Evolutionary conservation across 2,113 vertebrate species (phyloP), one percentile per base, ranked within the genome.

Genomic region (Acrocephalus kingi): DNA sequence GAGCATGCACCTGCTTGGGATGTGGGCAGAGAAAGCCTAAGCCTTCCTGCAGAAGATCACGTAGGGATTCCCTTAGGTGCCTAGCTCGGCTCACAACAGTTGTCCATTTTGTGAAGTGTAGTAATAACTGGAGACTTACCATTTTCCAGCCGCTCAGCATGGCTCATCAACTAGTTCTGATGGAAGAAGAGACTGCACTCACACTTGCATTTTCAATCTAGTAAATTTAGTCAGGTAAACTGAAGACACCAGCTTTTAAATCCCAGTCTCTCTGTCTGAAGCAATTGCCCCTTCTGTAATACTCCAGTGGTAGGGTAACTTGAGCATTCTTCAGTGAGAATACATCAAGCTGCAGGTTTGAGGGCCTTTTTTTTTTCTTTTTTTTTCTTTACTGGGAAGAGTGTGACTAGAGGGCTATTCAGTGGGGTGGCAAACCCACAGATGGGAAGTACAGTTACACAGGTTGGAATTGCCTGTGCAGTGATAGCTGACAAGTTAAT

Each of bases 51-150:
- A 58, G 54, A 41, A 68, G 49, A 23, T 9, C 31, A 5, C 1
- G 13, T 1, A 76, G 75, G 41, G 23, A 24, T 59, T 41, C 80
- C 64, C 31, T 46, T 12, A 11, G 13, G 30, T 41, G n/a, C 62
- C 49, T 15, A 9, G 35, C 66, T 55, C 0, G 0, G 64, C 19
- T 69, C 6, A 0, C 8, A 6, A 28, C 62, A 69, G 75, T 25
- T 15, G 14, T n/a, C 52, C 35, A 15, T 41, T 85, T 56, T 43
- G 37, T 66, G 20, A 49, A 61, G 37, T 0, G 0, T 8, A 23
- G 49, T 13, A 28, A 69, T 8, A 15, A 33, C 1, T 41, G 45
- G 24, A 61, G 58, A 52, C 11, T 6, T 5, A 22, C 16, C 3
- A 1, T n/a, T 64, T 82, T 61, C 49, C 81, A 84, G 41, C 77